A percentile compares a stretch with the other conserved stretches of the same genome.
Conservation (phyloP, 1,140 invertebrate genomes). For the Oppia nitens region DNA sequence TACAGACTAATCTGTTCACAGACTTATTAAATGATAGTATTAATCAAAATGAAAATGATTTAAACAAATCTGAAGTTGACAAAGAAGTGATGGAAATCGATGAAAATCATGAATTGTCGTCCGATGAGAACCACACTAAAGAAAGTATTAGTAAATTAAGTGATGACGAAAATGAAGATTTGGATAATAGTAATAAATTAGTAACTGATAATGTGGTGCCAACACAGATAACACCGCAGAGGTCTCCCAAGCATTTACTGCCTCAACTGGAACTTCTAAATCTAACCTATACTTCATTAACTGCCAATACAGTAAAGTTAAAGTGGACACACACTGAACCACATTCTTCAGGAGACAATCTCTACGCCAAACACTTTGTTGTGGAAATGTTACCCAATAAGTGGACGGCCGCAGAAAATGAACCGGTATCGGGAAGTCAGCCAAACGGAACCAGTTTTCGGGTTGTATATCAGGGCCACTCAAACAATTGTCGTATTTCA, state of each 20-base stretch:
- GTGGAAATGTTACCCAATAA: conserved; percentile 16
- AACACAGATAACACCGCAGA: conserved; percentile 1
- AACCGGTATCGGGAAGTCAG: no score
- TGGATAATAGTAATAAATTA: background rate
- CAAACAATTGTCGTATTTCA: conserved; percentile 7
- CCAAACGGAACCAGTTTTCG: background rate
- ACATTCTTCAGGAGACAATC: background rate
- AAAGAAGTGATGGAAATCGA: no score
- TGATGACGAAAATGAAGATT: background rate
- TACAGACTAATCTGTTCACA: background rate
- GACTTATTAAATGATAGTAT: background rate
- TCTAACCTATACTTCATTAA: conserved; percentile 5
- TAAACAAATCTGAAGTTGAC: background rate
- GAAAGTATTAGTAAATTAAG: background rate
- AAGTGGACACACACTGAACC: conserved; percentile 9
- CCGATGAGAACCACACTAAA: background rate
- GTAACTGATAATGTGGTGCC: background rate
- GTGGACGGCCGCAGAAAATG: background rate
- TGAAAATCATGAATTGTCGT: background rate
- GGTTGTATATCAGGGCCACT: conserved; percentile 12
- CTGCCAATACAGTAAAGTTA: conserved; percentile 11
- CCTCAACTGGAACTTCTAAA: conserved; percentile 10
- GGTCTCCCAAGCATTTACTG: conserved; percentile 15
- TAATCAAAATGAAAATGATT: background rate
- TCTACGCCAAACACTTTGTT: conserved; percentile 3